Base-by-base conservation (phyloP, 2,797 vertebrate genomes). In the Enteromius treurensis region DNA sequence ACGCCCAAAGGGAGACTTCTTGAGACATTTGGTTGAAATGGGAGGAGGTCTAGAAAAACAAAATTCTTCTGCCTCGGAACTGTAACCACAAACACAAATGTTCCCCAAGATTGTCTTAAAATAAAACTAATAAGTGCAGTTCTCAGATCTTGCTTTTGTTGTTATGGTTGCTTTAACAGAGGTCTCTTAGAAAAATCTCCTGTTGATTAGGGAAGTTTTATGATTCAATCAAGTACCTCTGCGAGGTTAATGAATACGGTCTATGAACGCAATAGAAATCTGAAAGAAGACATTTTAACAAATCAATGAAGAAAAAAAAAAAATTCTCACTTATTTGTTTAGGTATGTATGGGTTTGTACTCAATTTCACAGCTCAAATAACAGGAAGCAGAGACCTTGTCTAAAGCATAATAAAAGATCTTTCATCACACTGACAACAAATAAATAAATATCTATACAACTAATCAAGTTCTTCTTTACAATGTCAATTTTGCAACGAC, bases 51-150 rank as follows among this genome's bases (percentile, higher is more conserved):
- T 23, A 11, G n/a, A 26, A 49, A 67, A 67, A 29, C 26, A 51
- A 10, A n/a, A 62, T 17, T 5, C 14, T 71, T 15, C 68, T 60
- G 26, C 21, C 6, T 34, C 29, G 47, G 17, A 80, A 81, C 40
- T 47, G 53, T 70, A 60, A 80, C 51, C 23, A 45, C 68, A 73
- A 34, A 8, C 42, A 23, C 13, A 64, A 73, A 73, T 64, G 29
- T 49, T 47, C 13, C 55, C 79, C 29, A 49, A 51, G 79, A 81
- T 26, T 23, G 53, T 74, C 42, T 73, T 81, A 51, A 81, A 81
- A 64, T 64, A 14, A 73, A 14, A 51, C 21, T 51, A 37, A 64
- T 81, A 34, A 10, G 37, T n/a, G 21, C 19, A 14, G 55, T 74
- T 74, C 71, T 81, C 29, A 51, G 21, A 29, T 34, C 68, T 23